Conservation (phyloP, 1,140 invertebrate genomes). For the Pachypeltis micranthus region DNA sequence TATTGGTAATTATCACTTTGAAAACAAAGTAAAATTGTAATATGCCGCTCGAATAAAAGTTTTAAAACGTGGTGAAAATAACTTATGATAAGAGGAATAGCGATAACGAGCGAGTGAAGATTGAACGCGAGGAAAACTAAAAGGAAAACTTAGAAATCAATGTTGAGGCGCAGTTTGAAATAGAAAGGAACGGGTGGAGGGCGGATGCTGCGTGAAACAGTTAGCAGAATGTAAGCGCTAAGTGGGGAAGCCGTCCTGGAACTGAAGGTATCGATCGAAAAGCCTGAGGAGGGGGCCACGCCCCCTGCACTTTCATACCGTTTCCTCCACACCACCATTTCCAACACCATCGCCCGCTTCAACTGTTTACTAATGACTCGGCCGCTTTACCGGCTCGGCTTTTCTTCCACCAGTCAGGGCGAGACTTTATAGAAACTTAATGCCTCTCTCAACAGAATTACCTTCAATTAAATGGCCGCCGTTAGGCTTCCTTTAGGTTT, state of each 20-base stretch:
- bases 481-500: background rate
- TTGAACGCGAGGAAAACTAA: too few relatives aligned
- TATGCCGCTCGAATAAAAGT: too few relatives aligned
- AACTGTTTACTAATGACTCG: background rate
- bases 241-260: background rate
- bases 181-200: too few relatives aligned
- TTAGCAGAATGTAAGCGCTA: slow-evolving; percentile 6
- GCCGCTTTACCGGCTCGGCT: background rate
- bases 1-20: too few relatives aligned
- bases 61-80: too few relatives aligned
- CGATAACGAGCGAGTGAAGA: too few relatives aligned
- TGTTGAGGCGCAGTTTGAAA: too few relatives aligned
- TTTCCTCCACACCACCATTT: too few relatives aligned
- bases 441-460: slow-evolving; percentile 8
- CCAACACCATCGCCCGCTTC: background rate
- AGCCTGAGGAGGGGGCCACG: slow-evolving; percentile 5
- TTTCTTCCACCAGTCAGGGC: background rate
- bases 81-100: too few relatives aligned
- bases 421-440: slow-evolving; percentile 4
- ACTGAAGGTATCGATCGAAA: background rate
- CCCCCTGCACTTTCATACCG: background rate
- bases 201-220: too few relatives aligned
- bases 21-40: too few relatives aligned
- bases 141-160: too few relatives aligned
- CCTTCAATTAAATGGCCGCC: background rate